Base-by-base conservation (phyloP, 92 coral and sea anemone species). In the Ricordea florida region DNA sequence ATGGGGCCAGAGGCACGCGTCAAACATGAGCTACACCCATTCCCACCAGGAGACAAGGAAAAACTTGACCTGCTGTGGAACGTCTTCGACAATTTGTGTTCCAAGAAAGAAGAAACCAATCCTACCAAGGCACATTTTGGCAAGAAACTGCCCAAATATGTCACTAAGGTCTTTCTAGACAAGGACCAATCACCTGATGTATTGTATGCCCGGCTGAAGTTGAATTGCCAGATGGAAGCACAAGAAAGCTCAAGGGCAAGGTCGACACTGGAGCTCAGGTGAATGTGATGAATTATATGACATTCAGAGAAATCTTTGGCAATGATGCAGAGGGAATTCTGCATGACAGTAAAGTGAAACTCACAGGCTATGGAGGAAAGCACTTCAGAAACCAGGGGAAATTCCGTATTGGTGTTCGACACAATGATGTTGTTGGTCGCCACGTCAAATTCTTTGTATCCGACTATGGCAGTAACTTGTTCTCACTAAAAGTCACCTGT, bases 1-100 rank as follows among this genome's bases (percentile, higher is more conserved):
- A 82, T 65, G 88, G 88, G 83, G 60, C 88, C 88, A 63, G 82
- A 82, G 82, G 88, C 87, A 81, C 73, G 87, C 82, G 82, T 81
- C 82, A 81, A 81, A 73, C 87, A 81, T 47, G 82, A 81, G 82
- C 87, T 58, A 81, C 87, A 81, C 46, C 31, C 82, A 81, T 72
- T 81, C 57, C 57, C 82, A 9, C 82, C 87, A 63, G 82, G 87
- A 72, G 87, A 81, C 82, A 73, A 81, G 41, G 82, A 81, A 73
- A 72, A 72, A 81, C 82, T 81, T 4, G 66, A 61, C 42, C 87
- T 75, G 5, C 87, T 81, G 66, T 81, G 87, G 78, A 74, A 56
- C 83, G 43, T 82, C 69, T 74, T 82, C 75, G 78, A 75, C 88
- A 82, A 74, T 27, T 67, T 81, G 86, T 82, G 88, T 76, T 74